These are phyloP conservation scores for Zaprionus inermis DNA, from an alignment of 1,140 invertebrate genomes.

Conservation along the genomic window DNA sequence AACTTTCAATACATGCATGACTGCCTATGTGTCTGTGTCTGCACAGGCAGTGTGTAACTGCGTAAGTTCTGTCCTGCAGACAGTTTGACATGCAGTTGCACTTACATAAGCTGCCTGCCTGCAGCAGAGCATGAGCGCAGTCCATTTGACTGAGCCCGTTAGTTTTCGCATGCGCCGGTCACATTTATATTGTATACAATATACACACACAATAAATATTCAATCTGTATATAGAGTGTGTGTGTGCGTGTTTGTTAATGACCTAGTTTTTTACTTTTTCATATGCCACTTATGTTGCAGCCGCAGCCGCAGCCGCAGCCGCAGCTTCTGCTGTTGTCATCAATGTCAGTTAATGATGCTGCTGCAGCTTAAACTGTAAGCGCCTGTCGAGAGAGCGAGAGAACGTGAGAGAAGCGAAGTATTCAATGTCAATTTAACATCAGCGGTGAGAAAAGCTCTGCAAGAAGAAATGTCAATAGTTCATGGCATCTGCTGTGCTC, in stretches of 20 bases:
- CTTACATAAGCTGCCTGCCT: conserved; percentile 51
- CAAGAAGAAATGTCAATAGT: conserved; percentile 42
- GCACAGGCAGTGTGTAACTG: background rate
- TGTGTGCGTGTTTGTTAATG: conserved; percentile 36
- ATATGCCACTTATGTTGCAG: conserved; percentile 41
- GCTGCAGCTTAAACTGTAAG: conserved; percentile 10
- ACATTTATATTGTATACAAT: conserved; percentile 8
- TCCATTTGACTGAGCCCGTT: conserved; percentile 36
- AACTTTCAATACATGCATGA: background rate
- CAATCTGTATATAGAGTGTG: background rate
- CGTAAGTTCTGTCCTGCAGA: conserved; percentile 5
- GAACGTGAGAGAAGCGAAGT: background rate
- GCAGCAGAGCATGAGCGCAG: conserved; percentile 17
- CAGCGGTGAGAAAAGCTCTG: conserved; percentile 20
- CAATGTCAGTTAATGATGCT: conserved; percentile 44
- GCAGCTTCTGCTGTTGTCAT: conserved; percentile 19
- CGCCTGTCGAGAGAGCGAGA: background rate
- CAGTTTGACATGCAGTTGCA: conserved; percentile 32
- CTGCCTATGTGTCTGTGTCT: background rate
- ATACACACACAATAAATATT: background rate
- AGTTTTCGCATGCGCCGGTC: conserved; percentile 54
- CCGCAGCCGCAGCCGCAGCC: background rate
- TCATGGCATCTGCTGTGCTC: conserved; percentile 34
- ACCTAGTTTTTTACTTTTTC: conserved; percentile 43
- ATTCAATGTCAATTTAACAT: conserved; percentile 39